Evolutionary conservation across 2,888 invertebrate genomes (phyloP).

Genomic region (Plebejus argus): DNA sequence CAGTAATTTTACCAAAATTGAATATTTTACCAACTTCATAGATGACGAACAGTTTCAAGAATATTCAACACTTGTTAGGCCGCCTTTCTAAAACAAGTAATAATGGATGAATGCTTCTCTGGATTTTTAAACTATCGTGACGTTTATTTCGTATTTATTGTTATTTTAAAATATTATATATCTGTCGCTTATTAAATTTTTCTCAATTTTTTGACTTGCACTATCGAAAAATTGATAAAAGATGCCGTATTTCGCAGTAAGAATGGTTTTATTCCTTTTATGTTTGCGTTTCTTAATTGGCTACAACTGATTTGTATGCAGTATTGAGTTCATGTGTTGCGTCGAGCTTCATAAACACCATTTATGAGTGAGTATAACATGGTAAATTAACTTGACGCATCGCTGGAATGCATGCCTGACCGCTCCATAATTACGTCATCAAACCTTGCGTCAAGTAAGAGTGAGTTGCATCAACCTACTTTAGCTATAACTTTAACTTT

Average conservation of each 20-base stretch:
- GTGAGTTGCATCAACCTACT: no score
- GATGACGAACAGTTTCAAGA: background rate
- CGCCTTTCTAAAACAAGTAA: background rate
- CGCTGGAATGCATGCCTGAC: no score
- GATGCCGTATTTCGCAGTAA: background rate
- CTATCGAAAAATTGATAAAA: background rate
- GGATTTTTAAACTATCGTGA: background rate
- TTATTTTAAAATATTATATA: background rate
- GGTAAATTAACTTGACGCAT: no score
- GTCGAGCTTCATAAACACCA: background rate
- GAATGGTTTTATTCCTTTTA: background rate
- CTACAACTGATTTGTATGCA: background rate
- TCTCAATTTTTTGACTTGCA: background rate
- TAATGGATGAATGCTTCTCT: background rate
- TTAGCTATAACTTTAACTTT: no score
- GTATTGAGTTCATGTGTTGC: background rate
- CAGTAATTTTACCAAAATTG: background rate
- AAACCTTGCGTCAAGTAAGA: no score
- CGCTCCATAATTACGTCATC: no score
- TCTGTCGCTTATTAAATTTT: background rate
- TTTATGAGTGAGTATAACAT: background rate
- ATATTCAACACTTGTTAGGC: background rate
- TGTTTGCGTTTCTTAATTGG: background rate
- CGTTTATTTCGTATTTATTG: constrained; percentile 2
- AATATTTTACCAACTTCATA: no score